Base-by-base conservation (phyloP, 2,888 invertebrate genomes). In the Anagyrus pseudococci region DNA sequence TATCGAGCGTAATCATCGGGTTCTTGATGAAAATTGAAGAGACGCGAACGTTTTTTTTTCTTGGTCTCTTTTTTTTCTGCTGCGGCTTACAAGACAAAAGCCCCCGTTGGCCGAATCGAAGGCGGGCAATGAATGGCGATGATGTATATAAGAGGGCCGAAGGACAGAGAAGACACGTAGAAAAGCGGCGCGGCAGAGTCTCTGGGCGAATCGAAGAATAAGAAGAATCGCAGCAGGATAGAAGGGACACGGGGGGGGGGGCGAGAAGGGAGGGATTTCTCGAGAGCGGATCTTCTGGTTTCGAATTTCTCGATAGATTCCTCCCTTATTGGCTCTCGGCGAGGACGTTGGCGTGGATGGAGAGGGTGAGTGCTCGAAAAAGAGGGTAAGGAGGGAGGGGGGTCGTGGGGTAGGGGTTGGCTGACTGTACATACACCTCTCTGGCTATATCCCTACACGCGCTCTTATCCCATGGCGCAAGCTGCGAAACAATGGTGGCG, bases 241-340 rank as follows among this genome's bases (percentile, higher is more conserved):
- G 46, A 53, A 47, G 53, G 52, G 23, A 23, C 26, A 50, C 15
- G 48, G 23, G 41, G 40, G 54, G 58, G 53, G 52, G 50, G 48
- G 44, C 41, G 58, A 58, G 52, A 54, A 49, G 37, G 15, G 29
- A 17, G n/a, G n/a, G 17, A 40, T n/a, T n/a, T n/a, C n/a, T n/a
- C n/a, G 56, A 10, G 22, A 26, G 62, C 62, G 62, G 63, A 63
- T 67, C 65, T 66, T 67, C 58, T 60, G 69, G 76, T 73, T 72
- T 77, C 76, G 70, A 72, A 71, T 76, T 76, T 74, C 75, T 75
- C 74, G 73, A 73, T 72, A 71, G 73, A 73, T 70, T 72, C 67
- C 62, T 65, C 69, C 65, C 68, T 56, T 55, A 58, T 64, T 64
- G 61, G 33, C 47, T 59, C 26, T 23, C 40, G 29, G 10, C n/a